phyloP scores from a whole-genome alignment of 1,140 invertebrate genomes.

The Episyrphus balteatus region DNA sequence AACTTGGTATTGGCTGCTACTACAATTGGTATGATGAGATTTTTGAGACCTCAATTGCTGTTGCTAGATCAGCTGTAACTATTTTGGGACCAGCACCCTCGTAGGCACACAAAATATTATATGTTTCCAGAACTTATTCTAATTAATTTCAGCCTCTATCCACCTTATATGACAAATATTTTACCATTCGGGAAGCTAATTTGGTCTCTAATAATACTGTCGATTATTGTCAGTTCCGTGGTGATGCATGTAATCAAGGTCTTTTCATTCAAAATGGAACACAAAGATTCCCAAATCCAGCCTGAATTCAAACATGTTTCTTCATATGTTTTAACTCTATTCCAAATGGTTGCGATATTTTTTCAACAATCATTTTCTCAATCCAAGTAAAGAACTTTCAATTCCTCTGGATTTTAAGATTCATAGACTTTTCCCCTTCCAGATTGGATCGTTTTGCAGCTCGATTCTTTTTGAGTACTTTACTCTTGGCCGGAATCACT shows the following conservation, averaged over 20 bases:
- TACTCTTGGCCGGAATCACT: slow-evolving; percentile 29
- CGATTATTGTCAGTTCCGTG: neutral
- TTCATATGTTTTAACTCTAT: neutral
- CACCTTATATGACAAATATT: slow-evolving; percentile 24
- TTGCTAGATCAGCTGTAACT: slow-evolving; percentile 28
- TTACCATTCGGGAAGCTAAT: slow-evolving; percentile 19
- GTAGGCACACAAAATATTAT: slow-evolving; percentile 8
- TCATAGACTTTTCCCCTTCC: neutral
- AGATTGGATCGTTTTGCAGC: slow-evolving; percentile 16
- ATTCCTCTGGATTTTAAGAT: neutral
- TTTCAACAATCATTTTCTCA: slow-evolving; percentile 29
- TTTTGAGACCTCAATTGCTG: slow-evolving; percentile 23
- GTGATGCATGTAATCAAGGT: too few species aligned
- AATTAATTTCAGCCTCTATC: neutral
- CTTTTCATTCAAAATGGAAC: too few species aligned
- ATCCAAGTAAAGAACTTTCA: slow-evolving; percentile 5
- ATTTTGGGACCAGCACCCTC: slow-evolving; percentile 26
- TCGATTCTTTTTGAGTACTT: slow-evolving; percentile 22
- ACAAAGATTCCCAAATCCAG: too few species aligned
- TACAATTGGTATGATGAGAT: slow-evolving; percentile 34
- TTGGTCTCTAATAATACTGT: slow-evolving; percentile 10
- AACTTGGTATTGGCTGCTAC: slow-evolving; percentile 31
- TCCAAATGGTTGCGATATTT: slow-evolving; percentile 30
- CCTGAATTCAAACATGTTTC: too few species aligned
- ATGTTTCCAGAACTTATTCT: neutral